phyloP scores from a whole-genome alignment of 2,797 vertebrate genomes.

The Schizothorax lantsangensis region DNA sequence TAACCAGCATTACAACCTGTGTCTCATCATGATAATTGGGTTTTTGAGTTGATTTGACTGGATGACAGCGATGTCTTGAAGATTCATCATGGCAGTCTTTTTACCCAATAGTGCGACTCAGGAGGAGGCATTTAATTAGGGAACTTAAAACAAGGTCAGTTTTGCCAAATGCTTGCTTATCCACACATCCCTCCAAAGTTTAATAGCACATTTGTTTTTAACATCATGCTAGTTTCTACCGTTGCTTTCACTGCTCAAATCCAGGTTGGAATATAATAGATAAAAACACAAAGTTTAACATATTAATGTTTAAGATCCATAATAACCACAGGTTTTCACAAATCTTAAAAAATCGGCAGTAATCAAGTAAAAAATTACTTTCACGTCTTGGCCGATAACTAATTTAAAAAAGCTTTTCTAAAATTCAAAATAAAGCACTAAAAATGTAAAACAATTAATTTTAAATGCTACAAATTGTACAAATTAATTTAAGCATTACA shows the following conservation, averaged over 20 bases:
- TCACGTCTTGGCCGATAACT: no score
- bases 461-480: neutral
- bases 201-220: neutral
- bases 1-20: constrained; percentile 87
- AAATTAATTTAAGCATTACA: neutral
- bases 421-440: no score
- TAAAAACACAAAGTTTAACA: neutral
- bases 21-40: constrained; percentile 85
- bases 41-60: constrained; percentile 86
- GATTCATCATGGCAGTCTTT: constrained; percentile 79
- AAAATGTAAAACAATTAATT: neutral
- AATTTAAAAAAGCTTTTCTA: neutral
- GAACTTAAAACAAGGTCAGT: constrained; percentile 44
- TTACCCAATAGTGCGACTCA: constrained; percentile 58
- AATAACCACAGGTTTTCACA: no score
- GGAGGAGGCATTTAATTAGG: constrained; percentile 44
- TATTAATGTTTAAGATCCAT: neutral
- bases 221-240: neutral
- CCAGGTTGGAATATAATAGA: neutral
- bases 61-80: constrained; percentile 80
- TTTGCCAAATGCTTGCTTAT: constrained; percentile 9
- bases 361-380: no score
- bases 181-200: neutral
- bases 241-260: neutral
- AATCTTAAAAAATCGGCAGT: no score